Percentiles rank a stretch among this genome's conserved stretches.
phyloP scores from a whole-genome alignment of 2,113 vertebrate species.

The Hemibagrus wyckioides region DNA sequence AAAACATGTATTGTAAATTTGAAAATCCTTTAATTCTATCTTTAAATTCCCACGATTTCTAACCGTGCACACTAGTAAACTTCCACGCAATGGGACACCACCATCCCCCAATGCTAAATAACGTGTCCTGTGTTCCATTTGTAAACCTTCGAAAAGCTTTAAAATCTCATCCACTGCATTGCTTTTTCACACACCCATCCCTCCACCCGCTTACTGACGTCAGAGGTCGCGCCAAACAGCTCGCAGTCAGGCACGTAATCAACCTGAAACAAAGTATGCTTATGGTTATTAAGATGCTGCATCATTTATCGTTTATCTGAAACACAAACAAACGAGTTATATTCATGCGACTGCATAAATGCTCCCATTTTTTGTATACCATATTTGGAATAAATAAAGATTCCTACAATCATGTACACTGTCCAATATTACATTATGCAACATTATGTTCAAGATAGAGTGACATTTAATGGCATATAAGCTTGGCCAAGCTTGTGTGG shows the following conservation, averaged over 20 bases:
- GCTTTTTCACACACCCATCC: slow-evolving; percentile 27
- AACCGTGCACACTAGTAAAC: neutral
- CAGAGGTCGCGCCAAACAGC: neutral
- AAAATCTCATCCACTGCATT: neutral
- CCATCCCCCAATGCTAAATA: neutral
- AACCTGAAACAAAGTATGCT: neutral
- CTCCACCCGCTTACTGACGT: neutral
- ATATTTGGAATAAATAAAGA: too few species aligned
- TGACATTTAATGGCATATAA: too few species aligned
- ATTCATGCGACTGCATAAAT: neutral
- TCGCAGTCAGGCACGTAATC: neutral
- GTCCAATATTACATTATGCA: neutral
- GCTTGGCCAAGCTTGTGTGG: too few species aligned
- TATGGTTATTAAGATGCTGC: neutral
- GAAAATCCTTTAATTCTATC: neutral
- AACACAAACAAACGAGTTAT: neutral
- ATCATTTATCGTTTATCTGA: neutral
- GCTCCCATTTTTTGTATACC: neutral
- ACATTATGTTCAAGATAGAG: too few species aligned
- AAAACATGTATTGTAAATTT: neutral
- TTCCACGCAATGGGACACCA: neutral
- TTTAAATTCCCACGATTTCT: neutral
- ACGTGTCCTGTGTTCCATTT: neutral
- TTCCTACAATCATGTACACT: too few species aligned
- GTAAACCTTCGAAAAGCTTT: neutral